Conservation (phyloP, 1,140 invertebrate genomes). For the Acromyrmex heyeri region DNA sequence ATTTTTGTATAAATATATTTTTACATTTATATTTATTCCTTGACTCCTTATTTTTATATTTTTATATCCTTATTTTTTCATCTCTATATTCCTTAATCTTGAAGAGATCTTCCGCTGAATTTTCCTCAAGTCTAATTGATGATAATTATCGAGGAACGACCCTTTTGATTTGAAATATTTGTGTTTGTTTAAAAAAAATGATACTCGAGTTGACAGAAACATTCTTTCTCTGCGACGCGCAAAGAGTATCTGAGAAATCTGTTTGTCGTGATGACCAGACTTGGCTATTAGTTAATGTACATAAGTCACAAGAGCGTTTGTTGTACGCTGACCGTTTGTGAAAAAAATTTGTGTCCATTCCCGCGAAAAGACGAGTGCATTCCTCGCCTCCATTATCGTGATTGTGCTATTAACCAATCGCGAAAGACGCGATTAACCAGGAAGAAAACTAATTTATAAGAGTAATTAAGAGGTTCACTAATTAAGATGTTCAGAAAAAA, state of each 20-base stretch:
- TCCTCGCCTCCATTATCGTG: slow-evolving; percentile 27
- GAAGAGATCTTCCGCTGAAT: neutral
- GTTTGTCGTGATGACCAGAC: slow-evolving; percentile 72
- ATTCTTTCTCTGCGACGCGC: slow-evolving; percentile 16
- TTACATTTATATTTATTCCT: neutral
- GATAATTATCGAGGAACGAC: neutral
- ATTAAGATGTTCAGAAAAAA: slow-evolving; percentile 10
- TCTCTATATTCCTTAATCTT: neutral
- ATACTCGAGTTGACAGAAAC: slow-evolving; percentile 54
- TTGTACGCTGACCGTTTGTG: slow-evolving; percentile 14
- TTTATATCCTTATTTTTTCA: neutral
- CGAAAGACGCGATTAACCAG: neutral
- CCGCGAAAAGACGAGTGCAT: slow-evolving; percentile 31
- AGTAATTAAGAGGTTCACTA: slow-evolving; percentile 20
- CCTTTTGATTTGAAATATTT: neutral
- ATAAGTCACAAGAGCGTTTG: slow-evolving; percentile 43
- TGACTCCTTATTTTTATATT: neutral
- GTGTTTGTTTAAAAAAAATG: slow-evolving; percentile 23
- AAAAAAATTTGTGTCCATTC: slow-evolving; percentile 13
- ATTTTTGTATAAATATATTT: slow-evolving; percentile 6
- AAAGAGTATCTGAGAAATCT: slow-evolving; percentile 56
- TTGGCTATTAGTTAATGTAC: slow-evolving; percentile 72
- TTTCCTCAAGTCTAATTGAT: neutral
- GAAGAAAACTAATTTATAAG: slow-evolving; percentile 10
- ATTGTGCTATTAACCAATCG: slow-evolving; percentile 29